These are phyloP conservation scores for Eurystomus gularis DNA, from an alignment of 2,113 vertebrate species.

Conservation along the genomic window DNA sequence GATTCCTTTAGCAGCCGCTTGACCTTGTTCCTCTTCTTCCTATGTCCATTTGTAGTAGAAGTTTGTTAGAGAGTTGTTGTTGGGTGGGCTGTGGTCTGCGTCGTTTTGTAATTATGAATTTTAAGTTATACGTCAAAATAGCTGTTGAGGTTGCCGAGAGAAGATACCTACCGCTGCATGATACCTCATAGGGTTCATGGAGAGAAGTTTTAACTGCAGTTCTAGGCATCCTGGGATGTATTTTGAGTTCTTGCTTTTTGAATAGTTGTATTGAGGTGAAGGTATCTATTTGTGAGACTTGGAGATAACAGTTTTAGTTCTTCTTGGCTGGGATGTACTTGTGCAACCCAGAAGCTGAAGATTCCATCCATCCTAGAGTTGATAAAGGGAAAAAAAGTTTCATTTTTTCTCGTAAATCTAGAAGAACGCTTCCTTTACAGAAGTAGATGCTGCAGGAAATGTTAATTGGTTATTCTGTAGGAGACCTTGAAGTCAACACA, in stretches of 20 bases:
- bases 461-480: neutral
- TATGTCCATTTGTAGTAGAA: fast-evolving
- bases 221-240: neutral
- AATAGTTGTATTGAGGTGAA: neutral
- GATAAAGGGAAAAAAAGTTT: neutral
- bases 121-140: fast-evolving
- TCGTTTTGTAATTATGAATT: fast-evolving
- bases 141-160: fast-evolving
- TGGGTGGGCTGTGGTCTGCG: neutral
- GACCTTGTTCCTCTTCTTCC: fast-evolving
- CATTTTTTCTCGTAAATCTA: neutral
- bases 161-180: fast-evolving
- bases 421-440: neutral
- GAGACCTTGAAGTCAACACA: neutral
- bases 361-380: neutral
- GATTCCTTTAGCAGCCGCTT: fast-evolving
- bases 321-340: neutral
- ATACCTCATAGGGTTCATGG: fast-evolving
- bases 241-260: fast-evolving
- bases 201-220: neutral
- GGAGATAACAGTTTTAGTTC: neutral
- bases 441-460: neutral
- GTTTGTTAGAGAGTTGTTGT: neutral
- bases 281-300: fast-evolving
- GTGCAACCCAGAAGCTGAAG: neutral